phyloP scores from a whole-genome alignment of 1,140 invertebrate species.

The Vanessa atalanta region DNA sequence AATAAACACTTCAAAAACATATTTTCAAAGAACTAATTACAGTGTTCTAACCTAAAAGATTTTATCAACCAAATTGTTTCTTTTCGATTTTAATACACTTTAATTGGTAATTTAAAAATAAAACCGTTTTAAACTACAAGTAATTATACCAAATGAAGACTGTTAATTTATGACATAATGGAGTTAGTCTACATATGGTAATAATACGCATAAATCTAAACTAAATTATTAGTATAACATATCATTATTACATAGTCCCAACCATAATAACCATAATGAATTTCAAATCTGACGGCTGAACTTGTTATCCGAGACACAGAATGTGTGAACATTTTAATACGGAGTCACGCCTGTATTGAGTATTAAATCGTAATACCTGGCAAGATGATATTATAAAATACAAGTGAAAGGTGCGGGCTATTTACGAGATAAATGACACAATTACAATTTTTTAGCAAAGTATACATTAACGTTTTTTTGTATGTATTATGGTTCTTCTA shows the following conservation, averaged over 20 bases:
- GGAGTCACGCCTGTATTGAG: neutral
- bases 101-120: neutral
- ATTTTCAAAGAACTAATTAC: no score
- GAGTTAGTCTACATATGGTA: neutral
- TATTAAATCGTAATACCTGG: neutral
- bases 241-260: slow-evolving; percentile 1
- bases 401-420: no score
- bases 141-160: neutral
- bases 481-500: no score
- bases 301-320: slow-evolving; percentile 6
- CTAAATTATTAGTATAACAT: neutral
- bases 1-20: no score
- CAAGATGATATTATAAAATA: neutral
- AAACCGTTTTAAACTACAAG: neutral
- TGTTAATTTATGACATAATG: neutral
- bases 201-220: neutral
- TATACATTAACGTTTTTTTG: no score
- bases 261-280: slow-evolving; percentile 8
- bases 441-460: no score
- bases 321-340: slow-evolving; percentile 12
- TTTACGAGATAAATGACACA: no score
- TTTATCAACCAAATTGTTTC: no score
- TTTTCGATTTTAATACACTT: no score
- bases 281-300: slow-evolving; percentile 11
- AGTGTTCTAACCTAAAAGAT: no score